Evolutionary conservation across 92 coral and sea anemone genomes (phyloP).

Genomic region (Desmophyllum pertusum): DNA sequence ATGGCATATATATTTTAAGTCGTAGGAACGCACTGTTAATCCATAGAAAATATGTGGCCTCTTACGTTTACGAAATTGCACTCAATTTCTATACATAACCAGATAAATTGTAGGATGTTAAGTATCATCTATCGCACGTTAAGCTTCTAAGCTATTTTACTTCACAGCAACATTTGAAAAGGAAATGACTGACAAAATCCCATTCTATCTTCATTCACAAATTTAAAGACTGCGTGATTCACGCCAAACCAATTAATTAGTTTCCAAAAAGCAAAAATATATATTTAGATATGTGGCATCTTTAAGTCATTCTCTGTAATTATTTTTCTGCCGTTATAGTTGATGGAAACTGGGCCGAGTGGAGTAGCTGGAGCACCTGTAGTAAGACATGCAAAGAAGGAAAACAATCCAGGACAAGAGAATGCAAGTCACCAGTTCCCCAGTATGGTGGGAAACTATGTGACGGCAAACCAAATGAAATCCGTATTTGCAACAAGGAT

Average conservation of each 20-base stretch:
- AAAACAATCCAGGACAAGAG: constrained; percentile 21
- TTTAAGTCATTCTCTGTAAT: not conserved
- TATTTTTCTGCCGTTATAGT: not conserved
- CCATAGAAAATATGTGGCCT: too few relatives aligned
- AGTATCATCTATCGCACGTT: too few relatives aligned
- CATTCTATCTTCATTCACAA: too few relatives aligned
- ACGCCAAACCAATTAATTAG: too few relatives aligned
- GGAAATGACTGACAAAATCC: not conserved
- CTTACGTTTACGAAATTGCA: too few relatives aligned
- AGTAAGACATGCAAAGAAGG: constrained; percentile 46
- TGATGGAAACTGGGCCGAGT: constrained; percentile 43
- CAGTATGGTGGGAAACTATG: constrained; percentile 41
- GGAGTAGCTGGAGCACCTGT: constrained; percentile 45
- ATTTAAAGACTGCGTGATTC: too few relatives aligned
- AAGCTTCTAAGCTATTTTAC: too few relatives aligned
- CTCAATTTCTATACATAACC: too few relatives aligned
- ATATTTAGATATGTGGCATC: not conserved
- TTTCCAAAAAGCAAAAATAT: not conserved
- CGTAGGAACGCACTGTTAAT: too few relatives aligned
- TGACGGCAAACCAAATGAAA: constrained; percentile 2
- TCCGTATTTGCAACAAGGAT: not conserved
- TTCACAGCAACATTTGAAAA: not conserved
- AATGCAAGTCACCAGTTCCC: constrained; percentile 45
- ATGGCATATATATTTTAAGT: too few relatives aligned
- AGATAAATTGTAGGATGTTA: too few relatives aligned